Evolutionary conservation across 2,113 vertebrate species (phyloP).

Genomic region (Pachypanchax playfairii): DNA sequence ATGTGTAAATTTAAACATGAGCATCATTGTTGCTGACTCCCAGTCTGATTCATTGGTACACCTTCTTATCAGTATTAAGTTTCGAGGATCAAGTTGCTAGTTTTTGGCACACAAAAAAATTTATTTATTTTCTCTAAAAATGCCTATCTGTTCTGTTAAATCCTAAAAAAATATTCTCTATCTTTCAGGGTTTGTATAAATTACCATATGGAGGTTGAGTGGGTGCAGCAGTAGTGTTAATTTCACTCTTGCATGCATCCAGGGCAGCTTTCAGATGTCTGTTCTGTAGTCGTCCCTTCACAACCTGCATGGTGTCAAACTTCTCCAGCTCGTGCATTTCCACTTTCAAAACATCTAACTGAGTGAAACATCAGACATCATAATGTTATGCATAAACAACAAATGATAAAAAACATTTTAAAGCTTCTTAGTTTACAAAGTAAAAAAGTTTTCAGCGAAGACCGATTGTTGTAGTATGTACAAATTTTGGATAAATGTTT

Average conservation of each 20-base stretch:
- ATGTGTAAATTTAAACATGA: background rate
- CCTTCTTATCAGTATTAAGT: no score
- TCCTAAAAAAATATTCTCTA: no score
- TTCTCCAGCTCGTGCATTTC: constrained; percentile 64
- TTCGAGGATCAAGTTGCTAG: no score
- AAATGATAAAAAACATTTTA: no score
- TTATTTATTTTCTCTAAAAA: no score
- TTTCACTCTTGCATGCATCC: constrained; percentile 45
- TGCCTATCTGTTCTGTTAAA: background rate
- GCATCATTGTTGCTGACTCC: background rate
- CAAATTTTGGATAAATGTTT: no score
- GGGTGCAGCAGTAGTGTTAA: constrained; percentile 6
- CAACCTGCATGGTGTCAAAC: constrained; percentile 66
- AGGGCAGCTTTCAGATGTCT: constrained; percentile 59
- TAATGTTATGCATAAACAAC: no score
- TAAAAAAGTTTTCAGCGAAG: no score
- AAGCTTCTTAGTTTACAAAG: no score
- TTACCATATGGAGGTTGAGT: constrained; percentile 49
- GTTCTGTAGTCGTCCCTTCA: constrained; percentile 54
- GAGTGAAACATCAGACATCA: background rate
- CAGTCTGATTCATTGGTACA: no score
- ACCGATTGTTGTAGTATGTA: no score
- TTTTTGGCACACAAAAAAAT: no score
- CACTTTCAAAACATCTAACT: constrained; percentile 52
- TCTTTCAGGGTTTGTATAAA: background rate